phyloP scores from a whole-genome alignment of 2,888 invertebrate genomes.

The Exocentrus adspersus region DNA sequence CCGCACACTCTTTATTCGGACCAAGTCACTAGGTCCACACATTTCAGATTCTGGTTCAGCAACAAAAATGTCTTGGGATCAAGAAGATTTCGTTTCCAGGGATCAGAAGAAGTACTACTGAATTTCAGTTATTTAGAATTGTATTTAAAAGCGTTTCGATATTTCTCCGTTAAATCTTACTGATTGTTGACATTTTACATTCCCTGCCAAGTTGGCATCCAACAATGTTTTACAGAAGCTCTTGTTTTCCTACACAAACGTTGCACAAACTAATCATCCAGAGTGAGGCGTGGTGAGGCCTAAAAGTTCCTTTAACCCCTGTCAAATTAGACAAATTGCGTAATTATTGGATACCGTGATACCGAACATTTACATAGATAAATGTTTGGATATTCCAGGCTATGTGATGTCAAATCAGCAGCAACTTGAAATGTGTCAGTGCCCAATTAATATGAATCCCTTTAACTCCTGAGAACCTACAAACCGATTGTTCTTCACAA shows the following conservation, averaged over 20 bases:
- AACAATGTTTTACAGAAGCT: not conserved
- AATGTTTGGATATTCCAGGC: not conserved
- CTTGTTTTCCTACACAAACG: not conserved
- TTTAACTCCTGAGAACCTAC: no score
- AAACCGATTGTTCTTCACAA: no score
- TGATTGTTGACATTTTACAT: no score
- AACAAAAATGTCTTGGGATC: no score
- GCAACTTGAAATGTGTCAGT: conserved; percentile 1
- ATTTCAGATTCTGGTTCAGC: no score
- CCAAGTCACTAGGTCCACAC: no score
- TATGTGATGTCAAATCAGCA: not conserved
- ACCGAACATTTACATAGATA: conserved; percentile 3
- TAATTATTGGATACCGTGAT: conserved; percentile 3
- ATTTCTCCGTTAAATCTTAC: no score
- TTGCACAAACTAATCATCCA: conserved; percentile 1
- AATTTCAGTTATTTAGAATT: no score
- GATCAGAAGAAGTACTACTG: no score
- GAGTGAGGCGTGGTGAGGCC: not conserved
- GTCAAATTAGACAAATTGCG: conserved; percentile 3
- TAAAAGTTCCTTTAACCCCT: conserved; percentile 3
- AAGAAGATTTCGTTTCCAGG: no score
- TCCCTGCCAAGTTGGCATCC: not conserved
- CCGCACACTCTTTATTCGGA: no score
- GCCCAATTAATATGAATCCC: not conserved
- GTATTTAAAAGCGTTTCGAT: no score